Conservation (phyloP, 2,888 invertebrate genomes). For the Eupithecia dodoneata region DNA sequence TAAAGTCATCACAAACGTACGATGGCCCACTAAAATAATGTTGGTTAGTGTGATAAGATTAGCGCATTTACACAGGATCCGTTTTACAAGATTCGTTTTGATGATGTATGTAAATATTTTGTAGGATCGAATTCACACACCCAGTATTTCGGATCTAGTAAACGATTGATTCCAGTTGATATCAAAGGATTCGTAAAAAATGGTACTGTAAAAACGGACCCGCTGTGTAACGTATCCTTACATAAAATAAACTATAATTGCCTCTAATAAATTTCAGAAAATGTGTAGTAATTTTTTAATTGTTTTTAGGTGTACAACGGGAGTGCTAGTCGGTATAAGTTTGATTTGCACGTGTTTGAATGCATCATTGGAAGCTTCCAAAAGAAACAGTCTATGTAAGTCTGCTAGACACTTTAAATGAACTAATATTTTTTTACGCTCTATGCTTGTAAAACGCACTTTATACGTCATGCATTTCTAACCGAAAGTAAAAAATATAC, state of each 20-base stretch:
- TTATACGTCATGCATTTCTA: too few species aligned
- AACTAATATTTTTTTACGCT: not conserved
- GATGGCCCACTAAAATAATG: not conserved
- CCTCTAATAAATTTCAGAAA: not conserved
- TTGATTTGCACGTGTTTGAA: conserved; percentile 63
- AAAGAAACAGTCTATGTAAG: conserved; percentile 43
- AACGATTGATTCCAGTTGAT: too few species aligned
- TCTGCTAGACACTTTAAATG: not conserved
- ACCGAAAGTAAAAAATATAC: too few species aligned
- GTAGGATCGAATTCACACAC: too few species aligned
- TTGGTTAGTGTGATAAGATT: not conserved
- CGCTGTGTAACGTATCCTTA: too few species aligned
- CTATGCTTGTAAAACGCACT: too few species aligned
- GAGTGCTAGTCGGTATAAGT: conserved; percentile 46
- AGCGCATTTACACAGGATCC: not conserved
- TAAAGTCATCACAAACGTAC: not conserved
- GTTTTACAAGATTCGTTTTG: too few species aligned
- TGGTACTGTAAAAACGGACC: too few species aligned
- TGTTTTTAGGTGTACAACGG: conserved; percentile 55
- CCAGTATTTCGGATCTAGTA: too few species aligned
- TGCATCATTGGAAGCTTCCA: conserved; percentile 19
- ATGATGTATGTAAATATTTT: too few species aligned
- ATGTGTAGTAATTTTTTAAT: not conserved
- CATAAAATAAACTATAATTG: too few species aligned
- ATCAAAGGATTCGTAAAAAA: too few species aligned